A percentile compares a stretch with the other conserved stretches of the same genome.
Conservation (phyloP, 1,140 invertebrate genomes). For the Saccostrea glomerata region DNA sequence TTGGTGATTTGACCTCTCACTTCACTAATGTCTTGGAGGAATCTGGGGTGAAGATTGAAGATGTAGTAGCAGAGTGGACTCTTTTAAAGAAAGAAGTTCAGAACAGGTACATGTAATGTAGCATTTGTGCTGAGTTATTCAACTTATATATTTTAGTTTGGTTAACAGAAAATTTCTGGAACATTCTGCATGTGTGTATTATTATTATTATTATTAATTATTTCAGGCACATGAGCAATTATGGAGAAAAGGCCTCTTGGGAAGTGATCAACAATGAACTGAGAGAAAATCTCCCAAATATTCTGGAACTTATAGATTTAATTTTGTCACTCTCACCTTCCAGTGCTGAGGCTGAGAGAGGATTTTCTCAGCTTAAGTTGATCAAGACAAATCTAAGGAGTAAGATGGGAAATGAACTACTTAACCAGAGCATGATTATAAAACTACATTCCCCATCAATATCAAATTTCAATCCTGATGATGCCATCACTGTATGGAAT, state of each 20-base stretch:
- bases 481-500: too few relatives aligned
- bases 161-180: not conserved
- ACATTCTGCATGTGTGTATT: not conserved
- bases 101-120: not conserved
- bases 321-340: not conserved
- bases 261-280: not conserved
- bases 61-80: slow-evolving; percentile 22
- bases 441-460: too few relatives aligned
- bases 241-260: not conserved
- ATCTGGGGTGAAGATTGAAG: not conserved
- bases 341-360: slow-evolving; percentile 42
- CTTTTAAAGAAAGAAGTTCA: slow-evolving; percentile 29
- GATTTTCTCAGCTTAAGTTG: slow-evolving; percentile 25
- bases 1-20: not conserved
- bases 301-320: slow-evolving; percentile 19
- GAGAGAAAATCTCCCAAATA: slow-evolving; percentile 20
- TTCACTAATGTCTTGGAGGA: not conserved
- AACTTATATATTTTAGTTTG: not conserved
- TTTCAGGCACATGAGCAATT: not conserved
- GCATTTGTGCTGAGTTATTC: too few relatives aligned
- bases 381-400: slow-evolving; percentile 41
- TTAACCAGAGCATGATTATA: slow-evolving; percentile 11
- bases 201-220: slow-evolving; percentile 5
- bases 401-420: not conserved
- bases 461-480: too few relatives aligned